Evolutionary conservation across 1,140 invertebrate species (phyloP), one percentile per base, ranked within the genome.

Genomic region (Musca domestica): DNA sequence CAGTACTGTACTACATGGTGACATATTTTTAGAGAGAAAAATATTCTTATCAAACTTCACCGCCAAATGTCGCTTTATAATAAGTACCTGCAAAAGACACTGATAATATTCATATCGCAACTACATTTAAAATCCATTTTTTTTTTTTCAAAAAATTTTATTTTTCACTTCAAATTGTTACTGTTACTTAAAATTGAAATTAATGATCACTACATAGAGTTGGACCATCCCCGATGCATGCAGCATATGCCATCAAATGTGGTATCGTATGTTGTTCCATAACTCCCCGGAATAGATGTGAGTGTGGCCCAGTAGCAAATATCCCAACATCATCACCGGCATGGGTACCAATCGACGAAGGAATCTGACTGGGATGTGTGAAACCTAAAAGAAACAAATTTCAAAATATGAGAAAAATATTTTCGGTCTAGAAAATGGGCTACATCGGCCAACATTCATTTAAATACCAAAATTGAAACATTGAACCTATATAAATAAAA

Each of bases 251-350:
- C 74, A 94, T 87, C 10, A 89, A 85, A 76, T 92, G 90, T 30
- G 91, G 87, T 20, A 94, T 88, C 74, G 91, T 88, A 74, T 86
- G 88, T 77, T 94, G 92, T 71, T 94, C 91, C 75, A 92, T 87
- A 1, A 90, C 87, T 12, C 91, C 90, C 46, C 85, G 84, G 66
- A 94, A 87, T 14, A 94, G 81, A 74, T 93, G 90, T 3, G 88
- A 83, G 78, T 88, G 88, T 0, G 93, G 92, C 4, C 82, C 82
- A 1, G 74, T 83, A 0, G 88, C 87, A 76, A 85, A 90, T 10
- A 90, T 83, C 0, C 84, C 86, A 0, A 90, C 89, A 74, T 91
- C 89, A 56, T 91, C 89, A 0, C 89, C 89, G 0, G 88, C 87
- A 70, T 91, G 89, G 0, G 88, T 88, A 70, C 89, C n/a, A 73